These are phyloP conservation scores for Numenius phaeopus DNA, from an alignment of 2,797 vertebrate species.

Conservation along the genomic window DNA sequence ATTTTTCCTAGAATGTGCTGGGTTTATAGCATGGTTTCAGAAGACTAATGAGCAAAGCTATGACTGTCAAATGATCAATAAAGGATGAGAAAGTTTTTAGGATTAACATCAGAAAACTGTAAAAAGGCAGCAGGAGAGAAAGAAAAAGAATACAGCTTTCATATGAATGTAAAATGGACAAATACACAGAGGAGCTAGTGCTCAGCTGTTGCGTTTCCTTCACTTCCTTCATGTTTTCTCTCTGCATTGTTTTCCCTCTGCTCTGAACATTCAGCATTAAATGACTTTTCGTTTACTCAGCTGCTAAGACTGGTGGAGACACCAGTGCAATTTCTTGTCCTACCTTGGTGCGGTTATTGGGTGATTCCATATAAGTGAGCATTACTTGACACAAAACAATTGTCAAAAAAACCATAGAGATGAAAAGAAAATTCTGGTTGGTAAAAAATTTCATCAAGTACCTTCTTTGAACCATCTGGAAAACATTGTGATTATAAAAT, in stretches of 20 bases:
- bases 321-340: not conserved
- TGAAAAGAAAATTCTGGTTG: not conserved
- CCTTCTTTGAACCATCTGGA: not conserved
- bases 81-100: slow-evolving; percentile 41
- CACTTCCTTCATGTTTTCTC: not conserved
- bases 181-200: not conserved
- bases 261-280: not conserved
- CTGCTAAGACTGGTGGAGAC: not conserved
- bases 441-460: not conserved
- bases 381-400: not conserved
- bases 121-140: slow-evolving; percentile 17
- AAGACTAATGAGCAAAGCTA: slow-evolving; percentile 41
- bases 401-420: not conserved
- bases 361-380: not conserved
- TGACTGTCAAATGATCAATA: slow-evolving; percentile 44
- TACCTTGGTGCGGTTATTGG: not conserved
- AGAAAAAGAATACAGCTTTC: not conserved
- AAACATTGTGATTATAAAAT: not conserved
- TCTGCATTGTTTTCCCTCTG: not conserved
- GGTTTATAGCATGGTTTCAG: slow-evolving; percentile 7
- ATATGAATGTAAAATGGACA: slow-evolving; percentile 25
- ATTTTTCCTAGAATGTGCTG: slow-evolving; percentile 11
- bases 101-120: slow-evolving; percentile 47
- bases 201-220: slow-evolving; percentile 1
- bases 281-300: not conserved